Evolutionary conservation across 2,888 invertebrate species (phyloP), one percentile per base, ranked within the genome.

Genomic region (Sepiola atlantica): DNA sequence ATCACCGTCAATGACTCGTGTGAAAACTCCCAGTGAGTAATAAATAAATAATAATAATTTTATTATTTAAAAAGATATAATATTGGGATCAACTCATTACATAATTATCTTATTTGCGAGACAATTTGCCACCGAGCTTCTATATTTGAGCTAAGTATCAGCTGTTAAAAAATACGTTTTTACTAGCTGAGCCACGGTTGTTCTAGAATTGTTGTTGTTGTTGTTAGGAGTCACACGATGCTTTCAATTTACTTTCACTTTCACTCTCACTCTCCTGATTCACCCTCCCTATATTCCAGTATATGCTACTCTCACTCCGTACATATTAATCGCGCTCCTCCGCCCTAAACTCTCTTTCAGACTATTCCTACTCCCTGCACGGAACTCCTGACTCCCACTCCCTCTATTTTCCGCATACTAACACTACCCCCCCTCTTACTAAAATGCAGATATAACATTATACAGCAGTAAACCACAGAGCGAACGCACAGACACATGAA

Each of bases 281-380:
- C 24, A 2, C 28, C 61, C 28, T 61, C 61, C 0, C 6, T 77
- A 14, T n/a, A 10, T n/a, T n/a, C n/a, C n/a, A 16, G 0, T 12
- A 77, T n/a, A n/a, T 14, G 16, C 12, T 12, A 77, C 77, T 77
- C 77, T n/a, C n/a, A n/a, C n/a, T 77, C 10, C 77, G 8, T 61
- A 8, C 61, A 24, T 21, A 8, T 61, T 8, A 24, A 21, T 3
- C 24, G 61, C 61, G 4, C 77, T 77, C 77, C 77, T 77, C 77
- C n/a, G n/a, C 14, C n/a, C n/a, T 45, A 45, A 77, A 28, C 28
- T 77, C 28, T n/a, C 12, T n/a, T 14, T 14, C n/a, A 16, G n/a
- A 77, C 77, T 77, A n/a, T 77, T 77, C n/a, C 77, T 77, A 77
- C 77, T n/a, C n/a, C 77, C n/a, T 77, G 77, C n/a, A n/a, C 77